Percentiles rank a stretch among this genome's conserved stretches.
Evolutionary conservation across 2,113 vertebrate species (phyloP).

Genomic region (Syngnathus floridae): DNA sequence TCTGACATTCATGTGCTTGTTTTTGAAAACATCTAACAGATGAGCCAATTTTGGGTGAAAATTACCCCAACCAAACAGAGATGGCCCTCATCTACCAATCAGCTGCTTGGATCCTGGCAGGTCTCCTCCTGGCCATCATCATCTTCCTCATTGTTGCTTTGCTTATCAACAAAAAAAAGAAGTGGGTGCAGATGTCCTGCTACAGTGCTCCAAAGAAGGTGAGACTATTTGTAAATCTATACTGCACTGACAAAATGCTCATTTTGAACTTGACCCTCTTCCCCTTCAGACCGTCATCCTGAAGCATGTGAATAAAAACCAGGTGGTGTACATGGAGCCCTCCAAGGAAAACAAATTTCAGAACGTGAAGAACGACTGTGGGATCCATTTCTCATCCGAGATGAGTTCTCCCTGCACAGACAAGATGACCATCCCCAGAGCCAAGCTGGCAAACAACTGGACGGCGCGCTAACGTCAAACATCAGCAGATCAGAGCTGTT

Average conservation of each 20-base stretch:
- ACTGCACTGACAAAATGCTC: neutral
- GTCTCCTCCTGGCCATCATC: conserved; percentile 70
- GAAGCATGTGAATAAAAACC: conserved; percentile 73
- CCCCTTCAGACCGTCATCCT: conserved; percentile 69
- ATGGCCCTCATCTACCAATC: conserved; percentile 76
- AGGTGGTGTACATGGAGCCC: conserved; percentile 74
- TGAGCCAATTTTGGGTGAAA: conserved; percentile 38
- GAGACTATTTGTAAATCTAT: conserved; percentile 13
- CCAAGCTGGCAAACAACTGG: conserved; percentile 67
- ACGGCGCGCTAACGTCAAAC: conserved; percentile 52
- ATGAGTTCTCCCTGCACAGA: conserved; percentile 57
- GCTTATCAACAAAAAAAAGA: conserved; percentile 74
- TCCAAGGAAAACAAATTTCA: conserved; percentile 74
- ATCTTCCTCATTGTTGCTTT: conserved; percentile 68
- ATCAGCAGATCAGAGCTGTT: conserved; percentile 37
- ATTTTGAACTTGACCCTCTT: conserved; percentile 4
- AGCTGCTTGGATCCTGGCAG: conserved; percentile 75
- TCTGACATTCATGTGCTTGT: neutral
- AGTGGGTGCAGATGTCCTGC: conserved; percentile 78
- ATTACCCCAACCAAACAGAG: conserved; percentile 61
- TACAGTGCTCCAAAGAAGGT: conserved; percentile 78
- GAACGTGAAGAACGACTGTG: conserved; percentile 69
- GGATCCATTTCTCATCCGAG: conserved; percentile 67
- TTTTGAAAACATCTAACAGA: conserved; percentile 38
- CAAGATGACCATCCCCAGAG: conserved; percentile 71